These are phyloP conservation scores for Microplitis deprimator DNA, from an alignment of 2,888 invertebrate species.

Conservation along the genomic window DNA sequence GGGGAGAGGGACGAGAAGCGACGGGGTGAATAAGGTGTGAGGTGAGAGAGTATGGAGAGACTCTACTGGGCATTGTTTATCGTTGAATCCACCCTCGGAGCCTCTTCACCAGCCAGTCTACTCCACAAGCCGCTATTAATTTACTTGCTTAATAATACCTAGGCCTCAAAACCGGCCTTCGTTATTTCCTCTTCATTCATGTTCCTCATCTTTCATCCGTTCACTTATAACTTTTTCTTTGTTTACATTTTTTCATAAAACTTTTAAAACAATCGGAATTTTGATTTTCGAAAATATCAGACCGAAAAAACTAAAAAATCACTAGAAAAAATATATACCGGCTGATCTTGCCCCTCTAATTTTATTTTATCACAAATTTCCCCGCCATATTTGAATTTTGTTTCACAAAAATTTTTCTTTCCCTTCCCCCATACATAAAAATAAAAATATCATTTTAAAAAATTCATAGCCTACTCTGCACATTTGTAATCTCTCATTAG, in stretches of 20 bases:
- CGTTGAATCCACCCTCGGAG: constrained; percentile 61
- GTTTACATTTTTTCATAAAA: constrained; percentile 30
- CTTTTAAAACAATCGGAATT: background rate
- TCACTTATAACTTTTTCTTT: constrained; percentile 11
- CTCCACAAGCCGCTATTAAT: constrained; percentile 67
- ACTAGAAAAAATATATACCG: no score
- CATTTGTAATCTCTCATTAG: no score
- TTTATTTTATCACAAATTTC: no score
- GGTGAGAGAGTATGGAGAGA: constrained; percentile 38
- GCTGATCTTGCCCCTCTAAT: no score
- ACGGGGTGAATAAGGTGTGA: background rate
- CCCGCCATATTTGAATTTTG: no score
- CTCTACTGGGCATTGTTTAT: constrained; percentile 64
- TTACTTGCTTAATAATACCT: constrained; percentile 70
- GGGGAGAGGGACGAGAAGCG: background rate
- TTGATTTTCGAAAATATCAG: no score
- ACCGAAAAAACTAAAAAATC: no score
- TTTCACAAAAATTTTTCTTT: no score
- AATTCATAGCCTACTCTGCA: no score
- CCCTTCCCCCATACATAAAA: no score
- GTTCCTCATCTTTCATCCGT: constrained; percentile 37
- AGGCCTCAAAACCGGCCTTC: constrained; percentile 30
- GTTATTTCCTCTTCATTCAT: constrained; percentile 45
- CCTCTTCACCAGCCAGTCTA: constrained; percentile 50
- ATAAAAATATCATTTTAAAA: no score